Evolutionary conservation across 2,113 vertebrate genomes (phyloP).

Genomic region (Toxostoma redivivum): DNA sequence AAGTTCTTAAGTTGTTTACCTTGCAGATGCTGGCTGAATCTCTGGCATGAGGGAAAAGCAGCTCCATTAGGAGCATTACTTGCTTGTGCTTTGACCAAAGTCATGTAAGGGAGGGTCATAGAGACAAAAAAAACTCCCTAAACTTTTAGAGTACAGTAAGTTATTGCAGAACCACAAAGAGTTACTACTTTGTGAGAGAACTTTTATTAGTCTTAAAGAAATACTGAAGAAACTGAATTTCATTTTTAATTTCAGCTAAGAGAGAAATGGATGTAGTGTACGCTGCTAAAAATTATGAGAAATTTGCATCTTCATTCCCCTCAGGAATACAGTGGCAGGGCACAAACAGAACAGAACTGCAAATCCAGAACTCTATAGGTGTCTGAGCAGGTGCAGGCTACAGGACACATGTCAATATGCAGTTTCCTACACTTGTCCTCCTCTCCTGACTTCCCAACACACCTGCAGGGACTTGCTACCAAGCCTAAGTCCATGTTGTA

Average conservation of each 20-base stretch:
- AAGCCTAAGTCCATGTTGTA: background rate
- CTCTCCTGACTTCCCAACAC: background rate
- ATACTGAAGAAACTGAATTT: background rate
- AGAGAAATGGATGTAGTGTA: background rate
- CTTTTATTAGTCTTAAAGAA: background rate
- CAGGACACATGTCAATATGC: fast-evolving
- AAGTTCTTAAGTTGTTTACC: background rate
- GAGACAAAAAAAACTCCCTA: background rate
- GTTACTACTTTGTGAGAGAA: background rate
- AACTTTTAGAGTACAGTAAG: background rate
- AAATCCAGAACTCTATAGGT: background rate
- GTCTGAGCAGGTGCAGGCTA: background rate
- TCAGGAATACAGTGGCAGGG: background rate
- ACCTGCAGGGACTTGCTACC: background rate
- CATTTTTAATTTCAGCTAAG: background rate
- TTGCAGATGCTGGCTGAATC: background rate
- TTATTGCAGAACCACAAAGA: background rate
- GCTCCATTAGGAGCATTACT: background rate
- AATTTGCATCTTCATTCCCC: background rate
- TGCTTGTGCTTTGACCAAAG: background rate
- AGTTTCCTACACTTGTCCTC: background rate
- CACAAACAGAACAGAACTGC: background rate
- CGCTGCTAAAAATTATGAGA: background rate
- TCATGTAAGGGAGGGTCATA: fast-evolving
- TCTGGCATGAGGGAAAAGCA: background rate